Evolutionary conservation across 2,113 vertebrate genomes (phyloP).

Genomic region (Pluvianellus socialis): DNA sequence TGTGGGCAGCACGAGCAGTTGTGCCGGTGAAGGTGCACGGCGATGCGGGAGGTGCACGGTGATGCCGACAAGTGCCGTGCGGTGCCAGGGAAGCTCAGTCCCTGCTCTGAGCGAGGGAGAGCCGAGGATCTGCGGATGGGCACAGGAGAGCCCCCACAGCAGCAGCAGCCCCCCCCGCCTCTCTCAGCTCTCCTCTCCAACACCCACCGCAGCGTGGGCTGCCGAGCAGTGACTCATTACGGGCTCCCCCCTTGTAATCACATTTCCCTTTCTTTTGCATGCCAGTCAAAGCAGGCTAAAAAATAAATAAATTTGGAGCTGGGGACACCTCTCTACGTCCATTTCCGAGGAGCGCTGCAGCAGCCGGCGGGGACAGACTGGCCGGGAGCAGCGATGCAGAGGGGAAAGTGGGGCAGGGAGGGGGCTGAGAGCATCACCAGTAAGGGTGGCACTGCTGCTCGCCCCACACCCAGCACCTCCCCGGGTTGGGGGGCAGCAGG

Average conservation of each 20-base stretch:
- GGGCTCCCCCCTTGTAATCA: not conserved
- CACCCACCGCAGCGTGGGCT: not conserved
- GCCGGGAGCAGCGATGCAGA: not conserved
- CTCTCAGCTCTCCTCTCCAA: not conserved
- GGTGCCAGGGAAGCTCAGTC: not conserved
- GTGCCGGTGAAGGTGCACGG: not conserved
- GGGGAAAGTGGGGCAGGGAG: not conserved
- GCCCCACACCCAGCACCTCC: not conserved
- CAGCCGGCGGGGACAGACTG: not conserved
- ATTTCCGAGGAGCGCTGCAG: not conserved
- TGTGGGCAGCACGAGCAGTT: rapidly evolving
- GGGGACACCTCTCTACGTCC: not conserved
- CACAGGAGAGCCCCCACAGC: not conserved
- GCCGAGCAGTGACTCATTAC: not conserved
- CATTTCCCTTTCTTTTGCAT: not conserved
- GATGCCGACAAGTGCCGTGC: not conserved
- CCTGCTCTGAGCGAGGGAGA: not conserved
- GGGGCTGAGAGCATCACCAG: rapidly evolving
- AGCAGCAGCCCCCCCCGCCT: not conserved
- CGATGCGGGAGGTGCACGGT: not conserved
- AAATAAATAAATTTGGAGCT: not conserved
- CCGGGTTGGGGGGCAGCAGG: not conserved
- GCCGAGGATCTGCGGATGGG: not conserved
- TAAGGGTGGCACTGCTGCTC: not conserved
- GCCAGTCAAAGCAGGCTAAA: not conserved